Conservation (phyloP, 2,113 vertebrate genomes). For the Antennarius striatus region DNA sequence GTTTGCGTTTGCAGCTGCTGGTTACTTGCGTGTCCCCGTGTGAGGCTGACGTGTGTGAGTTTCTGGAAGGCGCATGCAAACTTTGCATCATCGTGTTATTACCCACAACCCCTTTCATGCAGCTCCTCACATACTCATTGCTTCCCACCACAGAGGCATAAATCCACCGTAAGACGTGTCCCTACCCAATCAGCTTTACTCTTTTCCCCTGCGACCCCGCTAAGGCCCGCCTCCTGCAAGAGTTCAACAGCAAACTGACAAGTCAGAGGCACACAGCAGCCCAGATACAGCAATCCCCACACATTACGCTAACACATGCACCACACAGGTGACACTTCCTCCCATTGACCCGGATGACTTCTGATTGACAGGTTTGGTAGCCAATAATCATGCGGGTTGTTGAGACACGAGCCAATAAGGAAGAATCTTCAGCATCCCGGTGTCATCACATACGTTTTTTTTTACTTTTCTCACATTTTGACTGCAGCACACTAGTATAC, state of each 20-base stretch:
- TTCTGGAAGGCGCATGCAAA: conserved; percentile 63
- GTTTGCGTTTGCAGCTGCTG: conserved; percentile 7
- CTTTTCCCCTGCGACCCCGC: conserved; percentile 78
- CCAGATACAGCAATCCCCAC: conserved; percentile 63
- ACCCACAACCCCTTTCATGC: conserved; percentile 70
- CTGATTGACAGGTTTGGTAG: conserved; percentile 30
- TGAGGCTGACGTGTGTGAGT: conserved; percentile 24
- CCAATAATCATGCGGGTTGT: conserved; percentile 24
- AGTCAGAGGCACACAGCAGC: conserved; percentile 75
- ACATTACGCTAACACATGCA: conserved; percentile 61
- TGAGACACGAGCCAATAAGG: conserved; percentile 5
- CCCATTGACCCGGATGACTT: not conserved
- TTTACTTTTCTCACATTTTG: no score
- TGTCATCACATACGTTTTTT: no score
- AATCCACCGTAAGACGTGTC: conserved; percentile 76
- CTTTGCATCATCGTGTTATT: conserved; percentile 55
- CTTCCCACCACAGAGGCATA: conserved; percentile 72
- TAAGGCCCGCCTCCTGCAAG: conserved; percentile 81
- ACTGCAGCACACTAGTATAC: no score
- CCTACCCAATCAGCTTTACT: conserved; percentile 82
- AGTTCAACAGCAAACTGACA: conserved; percentile 80
- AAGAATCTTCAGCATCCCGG: no score
- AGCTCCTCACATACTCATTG: conserved; percentile 44
- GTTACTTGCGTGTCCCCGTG: conserved; percentile 6
- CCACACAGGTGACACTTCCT: conserved; percentile 35